Evolutionary conservation across 2,888 invertebrate species (phyloP).

Genomic region (Drosophila seclusa): DNA sequence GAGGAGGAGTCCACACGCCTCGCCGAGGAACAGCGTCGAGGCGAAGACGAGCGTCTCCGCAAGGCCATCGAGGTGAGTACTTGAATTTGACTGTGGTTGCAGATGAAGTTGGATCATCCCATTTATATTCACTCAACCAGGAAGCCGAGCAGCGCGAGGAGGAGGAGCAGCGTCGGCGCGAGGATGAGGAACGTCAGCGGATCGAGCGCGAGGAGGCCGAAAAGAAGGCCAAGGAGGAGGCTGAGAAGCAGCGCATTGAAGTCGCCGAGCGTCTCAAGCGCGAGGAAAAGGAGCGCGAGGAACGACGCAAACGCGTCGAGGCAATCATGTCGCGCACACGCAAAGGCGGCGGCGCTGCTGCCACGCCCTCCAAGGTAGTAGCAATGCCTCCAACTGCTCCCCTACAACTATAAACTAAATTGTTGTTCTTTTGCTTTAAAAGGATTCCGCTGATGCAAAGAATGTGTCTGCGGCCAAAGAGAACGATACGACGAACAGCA

Average conservation of each 20-base stretch:
- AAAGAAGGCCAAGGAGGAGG: slow-evolving; percentile 92
- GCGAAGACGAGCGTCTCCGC: slow-evolving; percentile 94
- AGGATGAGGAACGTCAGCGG: slow-evolving; percentile 88
- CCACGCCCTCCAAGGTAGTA: slow-evolving; percentile 84
- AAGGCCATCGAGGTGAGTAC: slow-evolving; percentile 90
- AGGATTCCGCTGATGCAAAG: slow-evolving; percentile 75
- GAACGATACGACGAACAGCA: slow-evolving; percentile 57
- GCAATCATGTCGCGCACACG: slow-evolving; percentile 97
- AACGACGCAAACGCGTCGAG: slow-evolving; percentile 94
- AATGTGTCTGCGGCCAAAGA: slow-evolving; percentile 51
- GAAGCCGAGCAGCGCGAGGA: slow-evolving; percentile 91
- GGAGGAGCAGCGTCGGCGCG: slow-evolving; percentile 90
- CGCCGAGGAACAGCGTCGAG: slow-evolving; percentile 91
- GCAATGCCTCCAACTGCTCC: neutral
- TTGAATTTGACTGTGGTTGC: neutral
- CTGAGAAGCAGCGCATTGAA: slow-evolving; percentile 92
- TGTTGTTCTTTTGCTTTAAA: neutral
- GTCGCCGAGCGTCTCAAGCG: slow-evolving; percentile 92
- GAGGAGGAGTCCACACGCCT: slow-evolving; percentile 92
- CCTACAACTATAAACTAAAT: neutral
- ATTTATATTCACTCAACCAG: slow-evolving; percentile 70
- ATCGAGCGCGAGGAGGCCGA: slow-evolving; percentile 91
- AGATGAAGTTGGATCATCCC: neutral
- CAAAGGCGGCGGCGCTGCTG: slow-evolving; percentile 68
- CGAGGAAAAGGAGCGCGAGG: slow-evolving; percentile 95